Conservation (phyloP, 1,140 invertebrate species). For the Drosophila mauritiana region DNA sequence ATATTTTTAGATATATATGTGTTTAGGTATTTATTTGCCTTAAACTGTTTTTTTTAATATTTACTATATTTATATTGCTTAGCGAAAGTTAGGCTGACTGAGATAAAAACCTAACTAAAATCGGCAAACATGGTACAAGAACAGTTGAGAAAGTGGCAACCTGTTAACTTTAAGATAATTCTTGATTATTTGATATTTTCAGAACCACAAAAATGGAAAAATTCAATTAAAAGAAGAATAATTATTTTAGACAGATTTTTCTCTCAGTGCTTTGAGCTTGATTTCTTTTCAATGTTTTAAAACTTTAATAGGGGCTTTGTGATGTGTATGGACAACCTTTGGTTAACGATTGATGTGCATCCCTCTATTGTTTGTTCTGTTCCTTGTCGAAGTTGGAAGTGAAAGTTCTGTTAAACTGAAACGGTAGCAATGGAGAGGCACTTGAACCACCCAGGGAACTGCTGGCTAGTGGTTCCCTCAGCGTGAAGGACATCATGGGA, state of each 20-base stretch:
- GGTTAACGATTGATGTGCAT: slow-evolving; percentile 18
- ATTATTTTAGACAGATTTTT: slow-evolving; percentile 23
- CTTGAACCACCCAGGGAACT: slow-evolving; percentile 15
- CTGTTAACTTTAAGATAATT: neutral
- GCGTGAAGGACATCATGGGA: slow-evolving; percentile 75
- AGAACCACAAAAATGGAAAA: neutral
- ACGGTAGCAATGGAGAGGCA: slow-evolving; percentile 41
- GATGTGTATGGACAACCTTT: slow-evolving; percentile 43
- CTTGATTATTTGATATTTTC: neutral
- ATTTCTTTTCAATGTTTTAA: slow-evolving; percentile 12
- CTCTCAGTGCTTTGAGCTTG: slow-evolving; percentile 48
- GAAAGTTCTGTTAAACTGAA: slow-evolving; percentile 54
- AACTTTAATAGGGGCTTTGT: slow-evolving; percentile 4
- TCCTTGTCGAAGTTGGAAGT: slow-evolving; percentile 43
- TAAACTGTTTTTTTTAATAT: slow-evolving; percentile 26
- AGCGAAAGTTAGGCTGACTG: slow-evolving; percentile 9
- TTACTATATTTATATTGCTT: slow-evolving; percentile 56
- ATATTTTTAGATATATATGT: slow-evolving; percentile 33
- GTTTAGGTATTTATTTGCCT: slow-evolving; percentile 16
- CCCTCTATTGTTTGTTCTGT: slow-evolving; percentile 53
- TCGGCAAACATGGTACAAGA: neutral
- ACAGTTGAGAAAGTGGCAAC: neutral
- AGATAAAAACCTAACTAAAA: slow-evolving; percentile 11
- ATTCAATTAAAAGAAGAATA: neutral
- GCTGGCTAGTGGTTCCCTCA: slow-evolving; percentile 51